phyloP scores from a whole-genome alignment of 2,113 vertebrate genomes.

The Hymenochirus boettgeri region DNA sequence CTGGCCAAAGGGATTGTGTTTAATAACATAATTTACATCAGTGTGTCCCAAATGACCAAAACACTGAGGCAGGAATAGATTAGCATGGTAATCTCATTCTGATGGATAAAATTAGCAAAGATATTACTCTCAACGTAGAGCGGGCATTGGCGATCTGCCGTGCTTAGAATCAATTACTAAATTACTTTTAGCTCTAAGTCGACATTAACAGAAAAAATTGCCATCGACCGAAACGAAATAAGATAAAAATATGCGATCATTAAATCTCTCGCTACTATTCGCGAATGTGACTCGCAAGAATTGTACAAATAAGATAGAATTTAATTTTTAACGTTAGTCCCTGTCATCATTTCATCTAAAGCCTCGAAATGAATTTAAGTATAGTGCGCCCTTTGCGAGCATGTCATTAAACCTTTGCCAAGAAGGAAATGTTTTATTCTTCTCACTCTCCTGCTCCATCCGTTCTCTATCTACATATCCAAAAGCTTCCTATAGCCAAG shows the following conservation, averaged over 20 bases:
- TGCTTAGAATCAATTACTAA: slow-evolving; percentile 99
- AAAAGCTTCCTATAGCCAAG: background rate
- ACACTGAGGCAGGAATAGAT: slow-evolving; percentile 74
- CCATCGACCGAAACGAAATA: slow-evolving; percentile 95
- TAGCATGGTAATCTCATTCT: slow-evolving; percentile 99
- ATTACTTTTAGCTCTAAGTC: slow-evolving; percentile 98
- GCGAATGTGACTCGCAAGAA: slow-evolving; percentile 96
- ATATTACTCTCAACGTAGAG: slow-evolving; percentile 89
- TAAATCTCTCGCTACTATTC: slow-evolving; percentile 98
- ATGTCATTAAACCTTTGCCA: slow-evolving; percentile 38
- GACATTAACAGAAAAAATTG: slow-evolving; percentile 99
- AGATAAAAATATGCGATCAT: slow-evolving; percentile 98
- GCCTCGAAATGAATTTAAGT: slow-evolving; percentile 51
- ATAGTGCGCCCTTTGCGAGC: slow-evolving; percentile 41
- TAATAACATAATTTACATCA: slow-evolving; percentile 75
- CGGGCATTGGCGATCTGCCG: slow-evolving; percentile 82
- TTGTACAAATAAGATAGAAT: slow-evolving; percentile 96
- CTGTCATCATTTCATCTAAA: slow-evolving; percentile 96
- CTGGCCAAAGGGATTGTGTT: slow-evolving; percentile 60
- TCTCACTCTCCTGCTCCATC: slow-evolving; percentile 1
- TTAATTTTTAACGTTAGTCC: slow-evolving; percentile 96
- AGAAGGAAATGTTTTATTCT: slow-evolving; percentile 34
- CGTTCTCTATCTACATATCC: background rate
- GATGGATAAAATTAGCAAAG: slow-evolving; percentile 98
- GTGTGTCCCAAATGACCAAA: slow-evolving; percentile 82